phyloP scores from a whole-genome alignment of 2,797 vertebrate genomes.

The Dicrostonyx torquatus region DNA sequence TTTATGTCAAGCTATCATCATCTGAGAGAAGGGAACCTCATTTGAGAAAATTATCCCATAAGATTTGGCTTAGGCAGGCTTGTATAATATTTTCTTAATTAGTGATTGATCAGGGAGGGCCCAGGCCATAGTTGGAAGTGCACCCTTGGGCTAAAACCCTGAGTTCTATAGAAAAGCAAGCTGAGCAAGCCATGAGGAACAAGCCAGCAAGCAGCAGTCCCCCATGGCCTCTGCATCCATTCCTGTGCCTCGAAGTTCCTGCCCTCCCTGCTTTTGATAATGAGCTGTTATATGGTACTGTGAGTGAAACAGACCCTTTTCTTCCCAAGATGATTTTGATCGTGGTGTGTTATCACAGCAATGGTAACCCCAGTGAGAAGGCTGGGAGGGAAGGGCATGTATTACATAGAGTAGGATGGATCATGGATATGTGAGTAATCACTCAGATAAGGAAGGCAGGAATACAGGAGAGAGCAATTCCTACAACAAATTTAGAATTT shows the following conservation, averaged over 20 bases:
- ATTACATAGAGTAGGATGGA: neutral
- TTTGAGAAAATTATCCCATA: neutral
- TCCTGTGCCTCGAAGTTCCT: neutral
- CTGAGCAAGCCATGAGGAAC: neutral
- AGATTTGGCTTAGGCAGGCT: neutral
- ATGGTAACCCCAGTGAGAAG: neutral
- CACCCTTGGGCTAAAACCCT: neutral
- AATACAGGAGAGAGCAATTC: neutral
- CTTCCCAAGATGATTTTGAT: neutral
- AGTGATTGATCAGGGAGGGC: neutral
- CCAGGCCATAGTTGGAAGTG: neutral
- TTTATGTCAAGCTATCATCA: neutral
- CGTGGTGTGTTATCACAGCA: neutral
- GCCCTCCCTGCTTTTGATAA: neutral
- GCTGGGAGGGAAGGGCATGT: neutral
- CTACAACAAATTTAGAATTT: constrained; percentile 1
- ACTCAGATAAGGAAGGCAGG: constrained; percentile 16
- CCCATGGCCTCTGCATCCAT: neutral
- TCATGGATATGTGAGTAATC: neutral
- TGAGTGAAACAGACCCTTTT: neutral
- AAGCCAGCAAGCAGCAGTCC: neutral
- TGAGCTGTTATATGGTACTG: neutral
- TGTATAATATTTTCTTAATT: neutral
- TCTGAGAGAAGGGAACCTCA: neutral
- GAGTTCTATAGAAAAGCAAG: neutral